Conservation (phyloP, 2,113 vertebrate genomes). For the Urocynchramus pylzowi region DNA sequence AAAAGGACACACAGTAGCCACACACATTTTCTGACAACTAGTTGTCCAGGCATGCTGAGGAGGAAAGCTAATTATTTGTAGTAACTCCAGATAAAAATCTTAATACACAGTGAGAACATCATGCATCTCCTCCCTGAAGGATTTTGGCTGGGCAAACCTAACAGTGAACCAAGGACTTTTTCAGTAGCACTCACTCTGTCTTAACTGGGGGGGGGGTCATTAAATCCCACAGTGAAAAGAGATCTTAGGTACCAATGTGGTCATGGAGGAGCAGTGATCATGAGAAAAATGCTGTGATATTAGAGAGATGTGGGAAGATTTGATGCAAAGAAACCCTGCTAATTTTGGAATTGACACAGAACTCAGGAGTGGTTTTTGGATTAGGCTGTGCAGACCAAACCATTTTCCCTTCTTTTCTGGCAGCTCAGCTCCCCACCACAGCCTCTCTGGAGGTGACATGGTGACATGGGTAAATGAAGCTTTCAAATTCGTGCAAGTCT, state of each 20-base stretch:
- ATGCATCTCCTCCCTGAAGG: background rate
- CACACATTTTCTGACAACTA: background rate
- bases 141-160: background rate
- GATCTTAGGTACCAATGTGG: too few species aligned
- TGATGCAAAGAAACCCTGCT: background rate
- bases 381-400: background rate
- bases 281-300: background rate
- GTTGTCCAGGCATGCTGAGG: background rate
- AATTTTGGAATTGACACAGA: background rate
- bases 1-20: background rate
- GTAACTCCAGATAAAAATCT: background rate
- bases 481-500: background rate
- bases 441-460: background rate
- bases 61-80: background rate
- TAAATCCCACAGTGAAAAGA: background rate
- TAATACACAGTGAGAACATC: background rate
- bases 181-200: background rate
- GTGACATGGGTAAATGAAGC: background rate
- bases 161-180: fast-evolving
- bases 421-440: fast-evolving
- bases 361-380: background rate
- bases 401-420: background rate
- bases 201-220: background rate
- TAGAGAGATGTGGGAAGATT: background rate
- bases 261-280: background rate